Evolutionary conservation across 2,888 invertebrate genomes (phyloP).

Genomic region (Chelonus formosanus): DNA sequence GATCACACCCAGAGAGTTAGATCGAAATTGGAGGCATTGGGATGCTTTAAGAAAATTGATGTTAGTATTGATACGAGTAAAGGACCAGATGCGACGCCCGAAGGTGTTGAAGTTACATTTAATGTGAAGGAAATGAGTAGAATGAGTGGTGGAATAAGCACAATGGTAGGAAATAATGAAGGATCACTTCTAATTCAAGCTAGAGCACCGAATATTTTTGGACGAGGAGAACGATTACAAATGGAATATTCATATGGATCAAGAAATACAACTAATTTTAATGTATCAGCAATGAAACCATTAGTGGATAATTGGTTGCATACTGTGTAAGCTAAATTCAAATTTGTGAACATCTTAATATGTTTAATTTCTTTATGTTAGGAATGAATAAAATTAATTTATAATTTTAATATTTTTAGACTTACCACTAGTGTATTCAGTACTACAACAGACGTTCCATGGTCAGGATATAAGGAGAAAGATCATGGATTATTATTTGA

Average conservation of each 20-base stretch:
- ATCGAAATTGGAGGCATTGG: conserved; percentile 80
- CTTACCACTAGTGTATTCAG: conserved; percentile 79
- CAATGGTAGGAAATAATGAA: conserved; percentile 91
- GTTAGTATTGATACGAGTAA: conserved; percentile 89
- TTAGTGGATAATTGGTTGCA: conserved; percentile 75
- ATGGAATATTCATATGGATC: conserved; percentile 88
- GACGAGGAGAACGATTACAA: conserved; percentile 85
- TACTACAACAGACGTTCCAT: conserved; percentile 79
- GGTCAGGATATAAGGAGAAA: conserved; percentile 83
- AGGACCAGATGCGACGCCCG: conserved; percentile 78
- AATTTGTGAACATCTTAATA: too few species aligned
- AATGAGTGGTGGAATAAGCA: conserved; percentile 86
- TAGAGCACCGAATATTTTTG: conserved; percentile 83
- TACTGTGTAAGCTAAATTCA: conserved; percentile 70
- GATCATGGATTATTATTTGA: conserved; percentile 83
- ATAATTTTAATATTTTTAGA: conserved; percentile 63
- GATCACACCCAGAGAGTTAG: conserved; percentile 75
- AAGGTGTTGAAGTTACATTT: conserved; percentile 89
- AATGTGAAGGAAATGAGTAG: conserved; percentile 84
- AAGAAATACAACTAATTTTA: conserved; percentile 82
- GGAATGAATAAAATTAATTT: conserved; percentile 6
- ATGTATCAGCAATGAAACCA: conserved; percentile 84
- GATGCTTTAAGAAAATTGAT: conserved; percentile 87
- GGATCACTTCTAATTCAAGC: conserved; percentile 82
- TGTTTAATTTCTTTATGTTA: too few species aligned